A percentile compares a stretch with the other conserved stretches of the same genome.
phyloP scores from a whole-genome alignment of 2,797 vertebrate genomes.

The Pseudochaenichthys georgianus region DNA sequence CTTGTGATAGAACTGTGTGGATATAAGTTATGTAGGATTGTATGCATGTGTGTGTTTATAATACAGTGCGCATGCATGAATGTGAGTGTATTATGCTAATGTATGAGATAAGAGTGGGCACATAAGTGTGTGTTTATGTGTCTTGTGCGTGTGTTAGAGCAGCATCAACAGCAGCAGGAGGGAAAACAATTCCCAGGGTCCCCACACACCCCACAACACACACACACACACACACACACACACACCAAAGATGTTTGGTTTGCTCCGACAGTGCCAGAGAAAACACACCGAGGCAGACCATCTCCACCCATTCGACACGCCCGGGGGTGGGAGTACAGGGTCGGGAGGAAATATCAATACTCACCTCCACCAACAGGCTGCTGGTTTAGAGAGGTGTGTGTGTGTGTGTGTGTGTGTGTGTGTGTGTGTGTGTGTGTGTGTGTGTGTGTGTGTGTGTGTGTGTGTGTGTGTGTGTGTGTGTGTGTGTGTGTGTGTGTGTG shows the following conservation, averaged over 20 bases:
- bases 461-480: no score
- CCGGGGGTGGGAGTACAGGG: slow-evolving; percentile 61
- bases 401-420: slow-evolving; percentile 32
- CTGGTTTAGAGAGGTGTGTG: slow-evolving; percentile 25
- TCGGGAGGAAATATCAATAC: slow-evolving; percentile 65
- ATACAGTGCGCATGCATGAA: slow-evolving; percentile 8
- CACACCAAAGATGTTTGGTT: slow-evolving; percentile 59
- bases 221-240: slow-evolving; percentile 11
- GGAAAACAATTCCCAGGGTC: slow-evolving; percentile 55
- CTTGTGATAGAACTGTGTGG: slow-evolving; percentile 19
- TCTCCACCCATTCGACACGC: slow-evolving; percentile 70
- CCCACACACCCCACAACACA: neutral
- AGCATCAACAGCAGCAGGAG: slow-evolving; percentile 53
- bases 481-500: no score
- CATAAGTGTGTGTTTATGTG: slow-evolving; percentile 38
- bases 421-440: no score
- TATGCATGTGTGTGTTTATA: slow-evolving; percentile 24
- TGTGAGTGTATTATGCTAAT: slow-evolving; percentile 46
- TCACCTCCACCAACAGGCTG: slow-evolving; percentile 58
- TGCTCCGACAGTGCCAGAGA: slow-evolving; percentile 46
- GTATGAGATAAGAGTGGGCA: slow-evolving; percentile 16
- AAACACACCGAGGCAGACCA: slow-evolving; percentile 71
- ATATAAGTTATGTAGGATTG: slow-evolving; percentile 24
- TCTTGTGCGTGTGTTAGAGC: slow-evolving; percentile 38
- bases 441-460: no score